These are phyloP conservation scores for Gambelia wislizenii DNA, from an alignment of 2,797 vertebrate species.

Conservation along the genomic window DNA sequence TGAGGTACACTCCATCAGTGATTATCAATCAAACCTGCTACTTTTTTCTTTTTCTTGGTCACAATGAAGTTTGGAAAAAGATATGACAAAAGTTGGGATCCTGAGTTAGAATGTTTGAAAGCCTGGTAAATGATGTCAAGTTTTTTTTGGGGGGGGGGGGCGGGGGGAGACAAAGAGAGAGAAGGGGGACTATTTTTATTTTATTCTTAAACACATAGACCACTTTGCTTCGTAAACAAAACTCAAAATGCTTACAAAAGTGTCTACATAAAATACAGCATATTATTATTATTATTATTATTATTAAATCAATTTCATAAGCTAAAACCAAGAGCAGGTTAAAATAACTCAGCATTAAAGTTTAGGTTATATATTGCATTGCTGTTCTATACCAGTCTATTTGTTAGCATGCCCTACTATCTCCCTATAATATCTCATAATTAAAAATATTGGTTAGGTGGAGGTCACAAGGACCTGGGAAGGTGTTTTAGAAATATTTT, in stretches of 20 bases:
- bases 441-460: too few species aligned
- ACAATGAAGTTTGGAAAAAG: neutral
- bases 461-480: too few species aligned
- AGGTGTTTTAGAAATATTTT: too few species aligned
- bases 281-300: neutral
- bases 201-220: neutral
- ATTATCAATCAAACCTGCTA: neutral
- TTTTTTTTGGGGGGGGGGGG: too few species aligned
- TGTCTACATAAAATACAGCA: neutral
- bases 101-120: neutral
- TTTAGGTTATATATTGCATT: neutral
- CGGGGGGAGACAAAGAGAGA: neutral
- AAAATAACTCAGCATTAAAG: neutral
- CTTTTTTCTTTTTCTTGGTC: neutral
- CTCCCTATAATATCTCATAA: too few species aligned
- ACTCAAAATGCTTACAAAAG: neutral
- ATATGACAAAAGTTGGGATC: neutral
- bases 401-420: too few species aligned
- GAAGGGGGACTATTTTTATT: neutral
- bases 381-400: neutral
- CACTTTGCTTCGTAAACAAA: neutral
- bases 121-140: neutral
- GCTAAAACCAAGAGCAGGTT: neutral
- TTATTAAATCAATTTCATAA: neutral
- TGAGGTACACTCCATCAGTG: neutral